Evolutionary conservation across 2,797 vertebrate species (phyloP), one percentile per base, ranked within the genome.

Genomic region (Naso thynnoides): DNA sequence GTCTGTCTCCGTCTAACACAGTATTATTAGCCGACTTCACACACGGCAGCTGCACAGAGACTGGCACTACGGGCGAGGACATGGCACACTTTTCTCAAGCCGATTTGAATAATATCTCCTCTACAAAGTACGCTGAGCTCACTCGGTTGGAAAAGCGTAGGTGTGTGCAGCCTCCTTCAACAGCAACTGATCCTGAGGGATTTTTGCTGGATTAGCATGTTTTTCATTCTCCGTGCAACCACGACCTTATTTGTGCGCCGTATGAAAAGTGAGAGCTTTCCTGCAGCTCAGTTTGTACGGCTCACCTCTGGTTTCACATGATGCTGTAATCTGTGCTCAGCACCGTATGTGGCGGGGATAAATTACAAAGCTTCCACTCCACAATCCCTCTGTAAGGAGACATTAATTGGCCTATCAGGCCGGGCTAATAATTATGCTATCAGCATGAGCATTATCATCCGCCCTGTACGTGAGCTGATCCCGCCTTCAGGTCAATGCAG

Each of bases 191-290:
- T 89, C 79, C 52, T 15, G 8, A 45, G 66, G 81, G 78, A 85
- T 86, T 89, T 88, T 54, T 39, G 54, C 42, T 68, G 66, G 75
- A 85, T 88, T 86, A 81, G 39, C 31, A 24, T 72, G 57, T 71
- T 86, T 75, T 82, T 84, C 62, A 50, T 73, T 64, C 61, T 48
- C 15, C 29, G 70, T 78, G 66, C 66, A 78, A 81, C 82, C 60
- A 42, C 57, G 53, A 55, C 58, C 73, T 78, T 31, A 63, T 87
- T 81, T 78, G 66, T 78, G 72, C 61, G 48, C 39, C 23, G 3
- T 53, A 27, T 58, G 63, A 81, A 76, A 83, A 73, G 55, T 68
- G 15, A 66, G 70, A 58, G 64, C 68, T 82, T 83, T 77, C 52
- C 64, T 59, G 27, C 24, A 54, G 56, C 52, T 58, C 56, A 69